phyloP scores from a whole-genome alignment of 2,113 vertebrate species.

The Tenebrosternarchus preto region DNA sequence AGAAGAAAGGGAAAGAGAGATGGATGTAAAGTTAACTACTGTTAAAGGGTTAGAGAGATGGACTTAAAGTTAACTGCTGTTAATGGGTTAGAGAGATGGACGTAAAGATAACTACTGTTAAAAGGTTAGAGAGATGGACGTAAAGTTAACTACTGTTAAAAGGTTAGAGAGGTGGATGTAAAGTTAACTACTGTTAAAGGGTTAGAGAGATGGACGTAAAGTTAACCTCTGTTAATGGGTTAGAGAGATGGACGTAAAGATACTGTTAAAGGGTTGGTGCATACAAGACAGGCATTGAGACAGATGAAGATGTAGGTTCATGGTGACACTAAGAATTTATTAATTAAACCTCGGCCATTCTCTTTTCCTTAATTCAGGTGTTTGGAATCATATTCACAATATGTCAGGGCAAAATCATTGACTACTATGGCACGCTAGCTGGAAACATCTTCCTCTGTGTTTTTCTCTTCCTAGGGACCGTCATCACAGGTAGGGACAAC shows the following conservation, averaged over 20 bases:
- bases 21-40: no score
- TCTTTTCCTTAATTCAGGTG: constrained; percentile 74
- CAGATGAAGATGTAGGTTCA: neutral
- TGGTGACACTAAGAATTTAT: neutral
- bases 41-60: neutral
- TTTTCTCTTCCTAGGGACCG: constrained; percentile 81
- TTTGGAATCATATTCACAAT: constrained; percentile 95
- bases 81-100: neutral
- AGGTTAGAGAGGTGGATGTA: neutral
- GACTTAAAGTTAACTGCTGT: neutral
- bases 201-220: neutral
- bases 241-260: neutral
- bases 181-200: neutral
- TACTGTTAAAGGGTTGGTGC: neutral
- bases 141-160: neutral
- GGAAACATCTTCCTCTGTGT: constrained; percentile 89
- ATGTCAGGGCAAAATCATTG: constrained; percentile 86
- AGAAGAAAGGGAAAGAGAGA: neutral
- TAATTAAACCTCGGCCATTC: neutral
- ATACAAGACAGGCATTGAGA: neutral
- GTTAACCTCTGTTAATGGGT: neutral
- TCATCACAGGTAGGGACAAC: constrained; percentile 82
- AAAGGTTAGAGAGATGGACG: neutral
- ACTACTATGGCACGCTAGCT: constrained; percentile 75
- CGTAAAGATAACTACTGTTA: neutral